Base-by-base conservation (phyloP, 2,113 vertebrate species). In the Nothocercus nigrocapillus region DNA sequence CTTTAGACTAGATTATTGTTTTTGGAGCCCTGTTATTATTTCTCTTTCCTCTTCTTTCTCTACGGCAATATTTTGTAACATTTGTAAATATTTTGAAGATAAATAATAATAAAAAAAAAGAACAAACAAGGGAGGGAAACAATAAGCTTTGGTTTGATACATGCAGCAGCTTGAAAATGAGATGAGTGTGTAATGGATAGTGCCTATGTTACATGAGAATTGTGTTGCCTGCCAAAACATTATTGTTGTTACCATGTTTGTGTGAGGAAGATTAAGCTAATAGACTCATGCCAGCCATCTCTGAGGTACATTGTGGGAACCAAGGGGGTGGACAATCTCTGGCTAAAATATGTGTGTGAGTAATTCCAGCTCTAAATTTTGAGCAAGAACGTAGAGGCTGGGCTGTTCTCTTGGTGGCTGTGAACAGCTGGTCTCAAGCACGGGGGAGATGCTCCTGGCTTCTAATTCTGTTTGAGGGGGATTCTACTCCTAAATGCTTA, bases 251-350 rank as follows among this genome's bases (percentile, higher is more conserved):
- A 81, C 68, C 3, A 1, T 36, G 30, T 61, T 74, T 88, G 83
- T 18, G 56, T 78, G 83, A 68, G 61, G 72, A 38, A 84, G 89
- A 94, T 95, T 75, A 95, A 95, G 58, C 62, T 69, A 62, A 81
- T 16, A 56, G 44, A 68, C 54, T 91, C 69, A 15, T 67, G 76
- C 85, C 94, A 90, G 64, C 76, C 83, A 84, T 75, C 76, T 88
- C 61, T 2, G 90, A 95, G 93, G 61, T 83, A 81, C n/a, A 1
- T n/a, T 93, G 80, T 97, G 90, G 94, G 92, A 97, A 96, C 90
- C 73, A 97, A 49, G 94, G 90, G 95, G 92, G 95, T 95, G 95
- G 93, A 93, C 69, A 5, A 79, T 94, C 73, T 81, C 85, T 84
- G 80, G 62, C 76, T 88, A 90, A 91, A 82, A 89, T 67, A 63